phyloP scores from a whole-genome alignment of 2,113 vertebrate species.

The Suncus etruscus region DNA sequence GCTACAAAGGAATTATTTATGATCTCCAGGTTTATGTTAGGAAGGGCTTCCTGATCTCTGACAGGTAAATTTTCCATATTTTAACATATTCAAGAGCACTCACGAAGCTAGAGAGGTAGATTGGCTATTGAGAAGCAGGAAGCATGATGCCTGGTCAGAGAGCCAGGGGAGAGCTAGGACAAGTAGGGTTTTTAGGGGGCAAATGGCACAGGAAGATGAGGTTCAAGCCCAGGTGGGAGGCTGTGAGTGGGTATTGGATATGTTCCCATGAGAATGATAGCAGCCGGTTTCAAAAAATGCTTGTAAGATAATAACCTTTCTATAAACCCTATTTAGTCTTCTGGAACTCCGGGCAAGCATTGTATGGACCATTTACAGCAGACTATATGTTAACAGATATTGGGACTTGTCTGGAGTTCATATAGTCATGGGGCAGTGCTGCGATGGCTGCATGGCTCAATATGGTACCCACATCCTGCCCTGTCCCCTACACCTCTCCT shows the following conservation, averaged over 20 bases:
- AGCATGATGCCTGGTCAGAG: neutral
- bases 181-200: neutral
- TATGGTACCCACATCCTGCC: neutral
- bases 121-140: neutral
- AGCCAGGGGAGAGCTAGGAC: neutral
- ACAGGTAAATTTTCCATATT: conserved; percentile 69
- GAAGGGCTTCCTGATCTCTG: conserved; percentile 69
- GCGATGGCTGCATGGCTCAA: neutral
- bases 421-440: neutral
- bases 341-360: neutral
- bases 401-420: neutral
- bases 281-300: neutral
- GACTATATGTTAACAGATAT: neutral
- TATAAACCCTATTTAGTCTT: neutral
- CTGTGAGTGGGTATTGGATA: rapidly evolving
- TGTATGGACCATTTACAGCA: neutral
- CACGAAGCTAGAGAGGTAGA: conserved; percentile 60
- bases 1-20: conserved; percentile 75
- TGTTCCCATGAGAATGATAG: neutral
- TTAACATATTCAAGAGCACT: conserved; percentile 69
- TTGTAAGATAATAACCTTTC: neutral
- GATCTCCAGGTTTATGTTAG: conserved; percentile 72
- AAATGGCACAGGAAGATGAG: rapidly evolving
- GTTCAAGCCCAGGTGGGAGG: neutral
- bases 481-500: neutral